Base-by-base conservation (phyloP, 2,888 invertebrate species). In the Coelopa pilipes region DNA sequence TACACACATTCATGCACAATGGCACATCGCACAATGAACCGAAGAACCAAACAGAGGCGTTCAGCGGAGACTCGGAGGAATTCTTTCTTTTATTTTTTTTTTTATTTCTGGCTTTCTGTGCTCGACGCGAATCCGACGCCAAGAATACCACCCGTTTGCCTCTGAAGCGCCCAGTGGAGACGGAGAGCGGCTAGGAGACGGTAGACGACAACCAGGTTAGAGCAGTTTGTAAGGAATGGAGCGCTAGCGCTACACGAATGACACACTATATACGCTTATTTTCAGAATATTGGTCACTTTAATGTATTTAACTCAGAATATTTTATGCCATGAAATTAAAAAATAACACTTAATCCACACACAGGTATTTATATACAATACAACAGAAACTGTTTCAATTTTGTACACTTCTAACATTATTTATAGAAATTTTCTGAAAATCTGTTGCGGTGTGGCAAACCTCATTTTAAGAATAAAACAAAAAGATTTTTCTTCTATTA, bases 51-150 rank as follows among this genome's bases (percentile, higher is more conserved):
- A 55, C 17, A 55, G n/a, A 24, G 46, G 69, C 57, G 59, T 69
- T 17, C 57, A 70, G 49, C 21, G 66, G 60, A 68, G 70, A 49
- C 70, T 60, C 19, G 70, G 13, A 60, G 59, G 57, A 69, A 69
- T 69, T 69, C 59, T 70, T 60, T 7, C 24, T 21, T 12, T 24
- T 67, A 15, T 45, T 15, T 65, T 65, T 65, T 47, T 65, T n/a
- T 65, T 65, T 65, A n/a, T 59, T 21, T 65, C 12, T 70, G 34
- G 45, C 49, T 69, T 21, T 47, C 47, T 19, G 19, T 66, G 19
- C 49, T 49, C 60, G 50, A 17, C 46, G 45, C 55, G 55, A 15
- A 53, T 24, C 13, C 55, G 55, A 53, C n/a, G 60, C 60, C 70
- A 60, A 53, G 46, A 70, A 1, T 15, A 68, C 15, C 68, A 68